phyloP scores from a whole-genome alignment of 2,888 invertebrate species.

The Patella pellucida region DNA sequence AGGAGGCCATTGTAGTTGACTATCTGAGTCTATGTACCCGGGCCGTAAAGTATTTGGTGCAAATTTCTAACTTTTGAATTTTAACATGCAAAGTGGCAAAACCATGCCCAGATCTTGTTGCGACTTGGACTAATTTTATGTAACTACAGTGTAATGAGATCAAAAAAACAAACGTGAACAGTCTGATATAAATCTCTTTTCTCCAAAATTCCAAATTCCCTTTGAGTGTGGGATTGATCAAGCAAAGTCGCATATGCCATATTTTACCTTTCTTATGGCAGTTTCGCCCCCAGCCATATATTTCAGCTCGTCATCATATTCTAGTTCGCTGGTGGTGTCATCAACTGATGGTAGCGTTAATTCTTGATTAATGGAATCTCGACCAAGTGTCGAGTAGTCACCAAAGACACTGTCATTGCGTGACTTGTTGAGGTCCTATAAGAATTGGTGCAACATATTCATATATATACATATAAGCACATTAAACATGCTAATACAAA shows the following conservation, averaged over 20 bases:
- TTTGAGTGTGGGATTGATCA: too few species aligned
- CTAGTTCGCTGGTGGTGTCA: conserved; percentile 55
- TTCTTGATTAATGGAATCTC: conserved; percentile 36
- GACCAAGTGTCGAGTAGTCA: conserved; percentile 47
- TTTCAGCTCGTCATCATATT: conserved; percentile 58
- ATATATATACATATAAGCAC: conserved; percentile 17
- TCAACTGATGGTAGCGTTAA: conserved; percentile 47
- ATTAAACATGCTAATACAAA: not conserved
- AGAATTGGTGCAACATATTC: conserved; percentile 17
- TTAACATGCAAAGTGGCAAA: too few species aligned
- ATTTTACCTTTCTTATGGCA: conserved; percentile 57
- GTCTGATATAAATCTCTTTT: too few species aligned
- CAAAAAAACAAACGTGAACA: too few species aligned
- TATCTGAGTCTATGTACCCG: too few species aligned
- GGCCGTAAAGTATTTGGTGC: too few species aligned
- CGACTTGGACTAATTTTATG: too few species aligned
- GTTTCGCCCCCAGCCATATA: conserved; percentile 48
- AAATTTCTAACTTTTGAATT: too few species aligned
- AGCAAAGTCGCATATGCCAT: not conserved
- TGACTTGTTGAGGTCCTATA: conserved; percentile 40
- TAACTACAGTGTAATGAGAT: too few species aligned
- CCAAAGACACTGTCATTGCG: conserved; percentile 45
- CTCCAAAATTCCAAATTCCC: too few species aligned
- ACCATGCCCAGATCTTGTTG: too few species aligned
- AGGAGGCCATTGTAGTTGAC: too few species aligned